phyloP scores from a whole-genome alignment of 2,797 vertebrate species.

The Smutsia gigantea region DNA sequence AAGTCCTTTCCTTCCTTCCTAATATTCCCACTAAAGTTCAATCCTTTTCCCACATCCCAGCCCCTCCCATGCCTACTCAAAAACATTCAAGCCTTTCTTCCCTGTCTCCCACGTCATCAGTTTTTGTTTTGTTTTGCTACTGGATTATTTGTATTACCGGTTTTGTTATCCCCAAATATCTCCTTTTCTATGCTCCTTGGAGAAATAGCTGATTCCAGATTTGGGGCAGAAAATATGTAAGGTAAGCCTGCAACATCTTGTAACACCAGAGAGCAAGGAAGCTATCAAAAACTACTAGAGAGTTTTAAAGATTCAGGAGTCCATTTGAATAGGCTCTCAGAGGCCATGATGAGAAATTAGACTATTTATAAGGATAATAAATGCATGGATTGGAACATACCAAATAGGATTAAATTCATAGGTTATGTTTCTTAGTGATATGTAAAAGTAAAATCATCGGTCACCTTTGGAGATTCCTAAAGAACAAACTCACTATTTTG shows the following conservation, averaged over 20 bases:
- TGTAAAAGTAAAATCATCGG: background rate
- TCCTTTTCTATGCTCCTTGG: background rate
- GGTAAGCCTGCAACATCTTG: background rate
- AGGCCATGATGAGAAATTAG: background rate
- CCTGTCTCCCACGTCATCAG: background rate
- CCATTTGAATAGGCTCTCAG: background rate
- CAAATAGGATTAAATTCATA: background rate
- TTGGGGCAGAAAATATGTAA: background rate
- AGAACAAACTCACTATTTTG: background rate
- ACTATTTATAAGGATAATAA: background rate
- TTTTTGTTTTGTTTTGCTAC: background rate
- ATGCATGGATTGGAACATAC: background rate
- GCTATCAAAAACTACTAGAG: background rate
- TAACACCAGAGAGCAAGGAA: background rate
- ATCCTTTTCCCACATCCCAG: background rate
- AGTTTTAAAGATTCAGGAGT: background rate
- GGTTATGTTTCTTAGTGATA: background rate
- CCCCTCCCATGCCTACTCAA: background rate
- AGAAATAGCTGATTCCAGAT: background rate
- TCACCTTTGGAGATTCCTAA: background rate
- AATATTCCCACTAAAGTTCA: background rate
- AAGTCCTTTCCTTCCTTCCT: too few relatives aligned
- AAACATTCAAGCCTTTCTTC: background rate
- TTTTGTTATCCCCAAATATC: background rate
- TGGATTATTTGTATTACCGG: background rate